phyloP scores from a whole-genome alignment of 2,888 invertebrate genomes.

The Ophion slaviceki region DNA sequence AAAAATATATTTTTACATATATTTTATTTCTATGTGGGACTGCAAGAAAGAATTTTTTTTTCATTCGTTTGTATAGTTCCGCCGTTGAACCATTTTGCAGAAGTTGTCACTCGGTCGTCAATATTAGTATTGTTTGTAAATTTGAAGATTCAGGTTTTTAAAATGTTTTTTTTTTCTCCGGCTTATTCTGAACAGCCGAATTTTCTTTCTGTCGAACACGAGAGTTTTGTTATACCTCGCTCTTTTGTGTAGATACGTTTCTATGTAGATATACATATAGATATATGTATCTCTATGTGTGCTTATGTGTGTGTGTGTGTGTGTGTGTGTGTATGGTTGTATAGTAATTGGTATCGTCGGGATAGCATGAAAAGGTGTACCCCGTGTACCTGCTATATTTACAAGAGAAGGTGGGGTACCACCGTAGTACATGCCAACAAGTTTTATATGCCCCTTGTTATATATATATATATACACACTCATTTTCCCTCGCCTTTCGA shows the following conservation, averaged over 20 bases:
- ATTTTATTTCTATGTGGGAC: too few species aligned
- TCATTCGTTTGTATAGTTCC: too few species aligned
- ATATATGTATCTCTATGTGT: background rate
- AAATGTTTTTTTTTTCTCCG: too few species aligned
- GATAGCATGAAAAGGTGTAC: conserved; percentile 57
- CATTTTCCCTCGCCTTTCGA: conserved; percentile 49
- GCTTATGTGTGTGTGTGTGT: background rate
- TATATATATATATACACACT: conserved; percentile 28
- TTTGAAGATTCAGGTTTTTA: too few species aligned
- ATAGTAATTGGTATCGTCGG: conserved; percentile 61
- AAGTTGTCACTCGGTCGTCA: too few species aligned
- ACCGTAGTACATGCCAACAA: conserved; percentile 59
- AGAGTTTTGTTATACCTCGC: background rate
- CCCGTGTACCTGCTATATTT: conserved; percentile 65
- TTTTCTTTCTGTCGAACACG: background rate
- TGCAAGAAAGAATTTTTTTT: too few species aligned
- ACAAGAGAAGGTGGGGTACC: conserved; percentile 57
- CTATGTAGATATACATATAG: conserved; percentile 8
- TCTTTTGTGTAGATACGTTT: too few species aligned
- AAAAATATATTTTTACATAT: too few species aligned
- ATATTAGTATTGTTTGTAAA: too few species aligned
- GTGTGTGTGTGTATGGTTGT: conserved; percentile 13
- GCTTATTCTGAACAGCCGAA: too few species aligned
- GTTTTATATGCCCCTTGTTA: conserved; percentile 59
- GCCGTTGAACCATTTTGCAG: too few species aligned